These are phyloP conservation scores for Hemicordylus capensis DNA, from an alignment of 2,113 vertebrate species.

Conservation along the genomic window DNA sequence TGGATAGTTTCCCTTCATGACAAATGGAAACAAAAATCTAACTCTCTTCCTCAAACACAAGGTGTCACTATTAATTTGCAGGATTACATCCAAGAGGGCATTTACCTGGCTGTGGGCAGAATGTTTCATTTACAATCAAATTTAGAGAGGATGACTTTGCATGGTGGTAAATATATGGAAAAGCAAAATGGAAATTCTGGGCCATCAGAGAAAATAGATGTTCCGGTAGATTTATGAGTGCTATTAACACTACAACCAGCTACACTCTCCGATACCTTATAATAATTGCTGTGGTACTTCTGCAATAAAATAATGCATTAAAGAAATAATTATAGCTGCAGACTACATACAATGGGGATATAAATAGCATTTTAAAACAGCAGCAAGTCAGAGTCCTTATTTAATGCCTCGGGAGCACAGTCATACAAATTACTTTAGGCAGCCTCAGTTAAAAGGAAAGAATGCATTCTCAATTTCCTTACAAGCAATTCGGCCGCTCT, in stretches of 20 bases:
- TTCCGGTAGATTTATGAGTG: conserved; percentile 23
- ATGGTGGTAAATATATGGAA: background rate
- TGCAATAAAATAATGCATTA: conserved; percentile 1
- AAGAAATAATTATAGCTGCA: conserved; percentile 11
- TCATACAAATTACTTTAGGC: conserved; percentile 15
- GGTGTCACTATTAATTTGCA: conserved; percentile 35
- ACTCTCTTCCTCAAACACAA: conserved; percentile 16
- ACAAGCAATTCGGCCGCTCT: conserved; percentile 10
- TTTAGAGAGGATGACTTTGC: conserved; percentile 26
- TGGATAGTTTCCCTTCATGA: conserved; percentile 20
- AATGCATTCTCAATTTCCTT: conserved; percentile 30
- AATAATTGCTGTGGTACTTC: conserved; percentile 27
- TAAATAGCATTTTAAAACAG: conserved; percentile 22
- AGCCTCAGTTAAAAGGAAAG: conserved; percentile 26
- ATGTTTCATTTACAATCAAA: conserved; percentile 23
- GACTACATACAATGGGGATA: background rate
- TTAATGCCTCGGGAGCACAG: conserved; percentile 30
- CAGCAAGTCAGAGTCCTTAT: conserved; percentile 4
- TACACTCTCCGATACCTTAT: background rate
- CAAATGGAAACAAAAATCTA: background rate
- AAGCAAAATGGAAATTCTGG: conserved; percentile 40
- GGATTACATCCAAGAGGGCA: background rate
- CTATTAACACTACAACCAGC: conserved; percentile 22
- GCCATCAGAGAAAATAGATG: conserved; percentile 19
- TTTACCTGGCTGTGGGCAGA: conserved; percentile 33